phyloP scores from a whole-genome alignment of 2,888 invertebrate species.

The Clitarchus hookeri region DNA sequence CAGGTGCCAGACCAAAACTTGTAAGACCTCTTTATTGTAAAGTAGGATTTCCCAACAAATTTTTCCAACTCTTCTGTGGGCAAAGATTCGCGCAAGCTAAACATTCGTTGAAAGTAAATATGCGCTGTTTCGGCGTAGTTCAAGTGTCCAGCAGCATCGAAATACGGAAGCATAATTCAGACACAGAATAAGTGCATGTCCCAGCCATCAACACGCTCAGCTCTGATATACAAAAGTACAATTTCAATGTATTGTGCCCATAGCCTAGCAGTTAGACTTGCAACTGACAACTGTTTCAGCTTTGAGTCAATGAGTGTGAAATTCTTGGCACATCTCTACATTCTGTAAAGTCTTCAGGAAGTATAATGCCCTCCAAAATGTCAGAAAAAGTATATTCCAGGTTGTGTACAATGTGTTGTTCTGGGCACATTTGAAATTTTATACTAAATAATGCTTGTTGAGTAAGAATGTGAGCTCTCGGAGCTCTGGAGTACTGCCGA shows the following conservation, averaged over 20 bases:
- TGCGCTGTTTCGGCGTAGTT: background rate
- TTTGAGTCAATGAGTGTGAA: background rate
- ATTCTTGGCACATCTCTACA: too few species aligned
- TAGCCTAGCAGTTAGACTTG: background rate
- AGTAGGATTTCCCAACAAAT: conserved; percentile 4
- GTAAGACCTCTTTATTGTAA: background rate
- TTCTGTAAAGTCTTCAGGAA: background rate
- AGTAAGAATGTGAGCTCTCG: background rate
- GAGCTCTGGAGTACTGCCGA: conserved; percentile 9
- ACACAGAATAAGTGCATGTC: background rate
- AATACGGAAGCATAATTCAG: background rate
- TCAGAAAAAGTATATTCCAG: background rate
- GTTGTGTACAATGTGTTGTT: background rate
- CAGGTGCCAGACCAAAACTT: conserved; percentile 16
- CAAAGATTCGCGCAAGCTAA: background rate
- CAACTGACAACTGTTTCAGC: background rate
- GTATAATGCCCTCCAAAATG: background rate
- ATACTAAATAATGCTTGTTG: background rate
- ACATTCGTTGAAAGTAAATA: background rate
- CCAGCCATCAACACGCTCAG: background rate
- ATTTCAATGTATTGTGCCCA: background rate
- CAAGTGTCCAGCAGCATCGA: conserved; percentile 1
- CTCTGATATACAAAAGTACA: background rate
- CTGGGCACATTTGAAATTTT: background rate
- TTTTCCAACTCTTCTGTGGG: background rate